Percentiles rank a stretch among this genome's conserved stretches.
Evolutionary conservation across 2,113 vertebrate species (phyloP).

Genomic region (Irena cyanogastra): DNA sequence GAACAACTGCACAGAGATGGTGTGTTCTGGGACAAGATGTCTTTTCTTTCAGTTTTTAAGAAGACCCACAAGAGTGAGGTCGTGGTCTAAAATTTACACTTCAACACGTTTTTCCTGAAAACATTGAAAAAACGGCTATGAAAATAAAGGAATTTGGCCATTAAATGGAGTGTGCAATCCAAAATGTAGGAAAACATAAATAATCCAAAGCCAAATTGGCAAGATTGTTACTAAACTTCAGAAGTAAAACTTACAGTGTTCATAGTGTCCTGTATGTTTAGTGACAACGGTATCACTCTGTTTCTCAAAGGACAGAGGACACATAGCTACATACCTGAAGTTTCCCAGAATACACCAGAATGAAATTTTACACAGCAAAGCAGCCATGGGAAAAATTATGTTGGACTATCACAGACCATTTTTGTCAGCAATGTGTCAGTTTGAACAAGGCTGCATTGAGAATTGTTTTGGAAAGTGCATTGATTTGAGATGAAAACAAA

Average conservation of each 20-base stretch:
- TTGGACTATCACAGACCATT: neutral
- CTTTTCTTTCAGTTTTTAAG: neutral
- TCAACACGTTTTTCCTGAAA: neutral
- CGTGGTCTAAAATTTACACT: neutral
- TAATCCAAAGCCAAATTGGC: neutral
- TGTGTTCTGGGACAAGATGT: neutral
- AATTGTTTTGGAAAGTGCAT: neutral
- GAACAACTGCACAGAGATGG: neutral
- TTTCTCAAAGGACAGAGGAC: neutral
- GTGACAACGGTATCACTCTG: neutral
- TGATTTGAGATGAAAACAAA: neutral
- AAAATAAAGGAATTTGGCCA: neutral
- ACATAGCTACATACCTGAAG: neutral
- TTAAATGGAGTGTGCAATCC: neutral
- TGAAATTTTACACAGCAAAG: neutral
- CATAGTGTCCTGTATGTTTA: neutral
- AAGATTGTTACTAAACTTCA: neutral
- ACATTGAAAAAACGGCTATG: neutral
- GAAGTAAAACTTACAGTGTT: neutral
- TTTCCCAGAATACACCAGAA: neutral
- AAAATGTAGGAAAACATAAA: neutral
- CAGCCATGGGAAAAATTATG: neutral
- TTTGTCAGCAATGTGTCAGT: neutral
- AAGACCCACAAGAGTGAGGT: neutral
- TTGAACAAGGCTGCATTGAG: neutral